Evolutionary conservation across 2,113 vertebrate genomes (phyloP), one percentile per base, ranked within the genome.

Genomic region (Psammodynastes pulverulentus): DNA sequence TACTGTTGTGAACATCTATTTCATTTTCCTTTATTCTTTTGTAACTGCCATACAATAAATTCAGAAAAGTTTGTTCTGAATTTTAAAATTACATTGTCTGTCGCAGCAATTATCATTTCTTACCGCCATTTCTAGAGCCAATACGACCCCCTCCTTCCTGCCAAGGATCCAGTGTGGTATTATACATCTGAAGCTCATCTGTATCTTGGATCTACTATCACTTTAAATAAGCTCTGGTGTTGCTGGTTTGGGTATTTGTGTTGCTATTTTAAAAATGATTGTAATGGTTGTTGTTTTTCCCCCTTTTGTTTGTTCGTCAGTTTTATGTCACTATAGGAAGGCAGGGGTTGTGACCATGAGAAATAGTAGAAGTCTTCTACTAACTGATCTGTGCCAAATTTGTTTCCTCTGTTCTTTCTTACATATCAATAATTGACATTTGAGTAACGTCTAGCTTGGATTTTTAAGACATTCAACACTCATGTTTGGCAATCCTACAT

Each of bases 121-220:
- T 92, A 85, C 86, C 90, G 89, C 53, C 92, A 43, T 88, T 54
- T 58, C 94, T 62, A 29, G 86, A 91, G 87, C 89, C 91, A 94
- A 86, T 89, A 72, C 39, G 0, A 89, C 91, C 45, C 43, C 45
- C 12, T n/a, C 1, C 49, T 51, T 45, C 17, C 29, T 21, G 6
- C 89, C 92, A 87, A 88, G 94, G 95, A 96, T 95, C 93, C 39
- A 94, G 94, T 94, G 34, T 43, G 86, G 92, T 93, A 0, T 95
- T 95, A 94, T 91, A 90, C 95, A 96, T 96, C 94, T 97, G 96
- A 97, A 97, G 96, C 95, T 97, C 67, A 92, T 96, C 96, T 97
- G 95, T 96, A 96, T 96, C 93, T 97, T 97, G 96, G 95, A 96
- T 96, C 96, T 95, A 94, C 92, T 97, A 93, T 95, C 92, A 91